phyloP scores from a whole-genome alignment of 2,797 vertebrate species.

The Cossypha caffra region DNA sequence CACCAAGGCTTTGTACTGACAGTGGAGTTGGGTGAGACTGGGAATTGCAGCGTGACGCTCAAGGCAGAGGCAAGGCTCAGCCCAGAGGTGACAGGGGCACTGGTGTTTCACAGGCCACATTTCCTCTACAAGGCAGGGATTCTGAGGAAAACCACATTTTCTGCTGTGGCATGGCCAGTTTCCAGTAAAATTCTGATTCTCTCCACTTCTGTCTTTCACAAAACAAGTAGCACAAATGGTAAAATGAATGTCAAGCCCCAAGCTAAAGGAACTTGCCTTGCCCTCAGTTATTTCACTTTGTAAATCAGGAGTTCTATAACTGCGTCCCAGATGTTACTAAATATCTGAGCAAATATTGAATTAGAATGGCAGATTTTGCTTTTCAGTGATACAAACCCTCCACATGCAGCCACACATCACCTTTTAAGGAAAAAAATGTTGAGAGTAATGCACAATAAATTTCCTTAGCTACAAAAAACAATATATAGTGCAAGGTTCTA shows the following conservation, averaged over 20 bases:
- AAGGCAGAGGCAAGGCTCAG: not conserved
- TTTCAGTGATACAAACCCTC: not conserved
- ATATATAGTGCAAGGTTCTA: not conserved
- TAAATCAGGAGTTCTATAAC: not conserved
- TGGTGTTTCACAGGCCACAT: not conserved
- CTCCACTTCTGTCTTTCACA: not conserved
- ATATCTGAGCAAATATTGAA: not conserved
- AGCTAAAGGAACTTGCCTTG: not conserved
- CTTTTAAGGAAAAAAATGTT: not conserved
- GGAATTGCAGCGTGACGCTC: fast-evolving
- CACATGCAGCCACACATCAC: fast-evolving
- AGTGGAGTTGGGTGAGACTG: not conserved
- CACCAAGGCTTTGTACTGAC: not conserved
- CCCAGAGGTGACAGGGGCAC: not conserved
- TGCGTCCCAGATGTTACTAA: not conserved
- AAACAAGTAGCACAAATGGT: not conserved
- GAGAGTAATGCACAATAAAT: not conserved
- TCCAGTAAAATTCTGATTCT: not conserved
- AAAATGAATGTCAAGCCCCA: not conserved
- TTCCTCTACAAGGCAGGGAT: not conserved
- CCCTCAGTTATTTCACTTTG: not conserved
- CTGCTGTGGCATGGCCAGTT: not conserved
- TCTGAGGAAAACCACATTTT: not conserved
- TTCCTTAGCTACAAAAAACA: not conserved
- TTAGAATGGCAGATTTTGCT: not conserved